Evolutionary conservation across 2,113 vertebrate genomes (phyloP).

Genomic region (Sinocyclocheilus maitianheensis): DNA sequence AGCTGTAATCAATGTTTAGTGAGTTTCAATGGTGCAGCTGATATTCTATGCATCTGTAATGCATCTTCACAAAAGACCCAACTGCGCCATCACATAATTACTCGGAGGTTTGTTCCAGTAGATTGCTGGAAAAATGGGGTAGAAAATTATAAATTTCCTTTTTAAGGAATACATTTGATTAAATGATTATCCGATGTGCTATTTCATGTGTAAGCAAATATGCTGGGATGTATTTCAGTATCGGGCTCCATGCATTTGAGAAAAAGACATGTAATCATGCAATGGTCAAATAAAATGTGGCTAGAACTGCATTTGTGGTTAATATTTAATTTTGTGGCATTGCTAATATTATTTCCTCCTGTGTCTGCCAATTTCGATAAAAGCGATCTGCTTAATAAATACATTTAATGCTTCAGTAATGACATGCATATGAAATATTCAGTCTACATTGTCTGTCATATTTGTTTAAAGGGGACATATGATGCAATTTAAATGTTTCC

Average conservation of each 20-base stretch:
- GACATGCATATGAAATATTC: background rate
- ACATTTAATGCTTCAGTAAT: background rate
- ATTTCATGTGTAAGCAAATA: slow-evolving; percentile 28
- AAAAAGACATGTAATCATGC: background rate
- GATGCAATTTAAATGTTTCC: no score
- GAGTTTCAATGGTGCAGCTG: slow-evolving; percentile 47
- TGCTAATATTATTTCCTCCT: background rate
- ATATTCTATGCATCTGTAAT: slow-evolving; percentile 53
- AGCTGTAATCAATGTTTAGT: slow-evolving; percentile 49
- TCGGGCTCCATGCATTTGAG: background rate
- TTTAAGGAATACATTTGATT: slow-evolving; percentile 51
- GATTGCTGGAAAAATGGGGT: slow-evolving; percentile 15
- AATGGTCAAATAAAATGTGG: background rate
- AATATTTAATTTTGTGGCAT: background rate
- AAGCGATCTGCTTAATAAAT: background rate
- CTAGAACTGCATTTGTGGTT: background rate
- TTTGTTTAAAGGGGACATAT: background rate
- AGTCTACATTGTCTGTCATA: background rate
- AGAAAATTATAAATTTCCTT: slow-evolving; percentile 18
- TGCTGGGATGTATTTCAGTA: background rate
- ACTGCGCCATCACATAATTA: slow-evolving; percentile 40
- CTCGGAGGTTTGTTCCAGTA: slow-evolving; percentile 44
- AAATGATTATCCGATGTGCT: slow-evolving; percentile 29
- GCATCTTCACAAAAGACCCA: slow-evolving; percentile 42
- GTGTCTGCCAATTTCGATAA: background rate